phyloP scores from a whole-genome alignment of 2,113 vertebrate species.

The Galemys pyrenaicus region DNA sequence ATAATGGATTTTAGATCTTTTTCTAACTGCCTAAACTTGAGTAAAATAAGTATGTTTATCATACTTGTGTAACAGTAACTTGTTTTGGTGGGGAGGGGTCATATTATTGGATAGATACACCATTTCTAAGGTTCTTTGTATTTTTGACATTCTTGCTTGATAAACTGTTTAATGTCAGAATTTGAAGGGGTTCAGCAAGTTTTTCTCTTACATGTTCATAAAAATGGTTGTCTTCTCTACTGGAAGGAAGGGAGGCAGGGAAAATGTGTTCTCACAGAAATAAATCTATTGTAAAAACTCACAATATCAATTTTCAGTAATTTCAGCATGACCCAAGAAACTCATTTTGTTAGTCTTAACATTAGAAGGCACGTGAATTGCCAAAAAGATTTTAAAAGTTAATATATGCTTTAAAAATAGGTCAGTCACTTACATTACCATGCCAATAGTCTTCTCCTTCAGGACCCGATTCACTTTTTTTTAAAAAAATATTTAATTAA shows the following conservation, averaged over 20 bases:
- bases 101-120: not conserved
- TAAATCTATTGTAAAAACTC: not conserved
- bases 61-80: not conserved
- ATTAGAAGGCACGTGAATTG: not conserved
- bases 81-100: not conserved
- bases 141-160: not conserved
- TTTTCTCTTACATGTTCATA: not conserved
- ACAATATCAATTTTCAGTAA: conserved; percentile 10
- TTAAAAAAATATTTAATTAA: not conserved
- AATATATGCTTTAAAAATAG: not conserved
- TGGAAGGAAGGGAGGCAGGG: not conserved
- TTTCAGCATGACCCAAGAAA: conserved; percentile 22
- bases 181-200: not conserved
- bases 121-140: not conserved
- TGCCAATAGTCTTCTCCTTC: not conserved
- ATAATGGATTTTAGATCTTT: not conserved
- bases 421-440: not conserved
- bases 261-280: not conserved
- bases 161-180: not conserved
- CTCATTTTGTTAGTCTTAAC: conserved; percentile 22
- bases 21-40: not conserved
- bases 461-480: not conserved
- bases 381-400: not conserved
- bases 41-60: not conserved
- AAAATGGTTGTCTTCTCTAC: not conserved